Evolutionary conservation across 1,140 invertebrate genomes (phyloP).

Genomic region (Aphaenogaster rudis): DNA sequence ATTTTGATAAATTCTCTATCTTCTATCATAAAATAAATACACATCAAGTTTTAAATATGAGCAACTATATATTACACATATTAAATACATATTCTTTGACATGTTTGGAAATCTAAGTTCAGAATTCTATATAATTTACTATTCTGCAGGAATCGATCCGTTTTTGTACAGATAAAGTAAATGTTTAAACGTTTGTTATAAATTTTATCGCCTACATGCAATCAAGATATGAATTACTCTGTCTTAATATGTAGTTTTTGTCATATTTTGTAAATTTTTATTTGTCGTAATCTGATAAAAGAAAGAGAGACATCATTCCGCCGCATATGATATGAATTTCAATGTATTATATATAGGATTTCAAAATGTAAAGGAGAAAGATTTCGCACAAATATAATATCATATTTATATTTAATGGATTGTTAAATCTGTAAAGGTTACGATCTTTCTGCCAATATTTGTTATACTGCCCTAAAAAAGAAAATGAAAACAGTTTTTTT

Average conservation of each 20-base stretch:
- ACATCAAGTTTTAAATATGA: constrained; percentile 2
- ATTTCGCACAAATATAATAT: constrained; percentile 36
- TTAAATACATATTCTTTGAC: neutral
- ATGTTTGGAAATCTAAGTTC: neutral
- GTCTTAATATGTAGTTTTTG: neutral
- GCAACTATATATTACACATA: neutral
- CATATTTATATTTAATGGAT: constrained; percentile 36
- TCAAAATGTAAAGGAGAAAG: neutral
- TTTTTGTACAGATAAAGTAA: neutral
- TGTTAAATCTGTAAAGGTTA: constrained; percentile 25
- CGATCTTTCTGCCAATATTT: constrained; percentile 48
- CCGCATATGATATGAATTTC: neutral
- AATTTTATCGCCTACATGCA: neutral
- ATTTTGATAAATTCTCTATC: neutral
- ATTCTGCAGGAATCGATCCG: neutral
- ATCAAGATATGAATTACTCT: neutral
- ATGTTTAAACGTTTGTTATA: neutral
- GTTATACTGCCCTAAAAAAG: constrained; percentile 39
- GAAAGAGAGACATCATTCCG: neutral
- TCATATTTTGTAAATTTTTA: neutral
- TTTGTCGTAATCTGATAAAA: neutral
- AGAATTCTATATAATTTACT: neutral
- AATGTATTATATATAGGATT: neutral
- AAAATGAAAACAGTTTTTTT: constrained; percentile 2
- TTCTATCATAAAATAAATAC: neutral